These are phyloP conservation scores for Zonotrichia albicollis DNA, from an alignment of 2,797 vertebrate species.

Conservation along the genomic window DNA sequence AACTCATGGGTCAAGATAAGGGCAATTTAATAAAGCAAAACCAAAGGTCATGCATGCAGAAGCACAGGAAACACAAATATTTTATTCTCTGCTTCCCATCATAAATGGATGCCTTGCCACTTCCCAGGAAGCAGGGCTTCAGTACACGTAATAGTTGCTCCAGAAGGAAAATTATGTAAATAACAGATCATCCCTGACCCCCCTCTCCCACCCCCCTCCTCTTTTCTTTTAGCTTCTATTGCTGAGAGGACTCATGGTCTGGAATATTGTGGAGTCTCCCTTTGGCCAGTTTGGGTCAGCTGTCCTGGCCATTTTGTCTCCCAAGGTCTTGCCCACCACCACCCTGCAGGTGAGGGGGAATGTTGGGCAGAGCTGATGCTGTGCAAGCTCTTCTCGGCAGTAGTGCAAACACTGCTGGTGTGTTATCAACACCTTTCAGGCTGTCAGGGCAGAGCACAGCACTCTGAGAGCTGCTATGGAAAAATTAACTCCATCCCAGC, in stretches of 20 bases:
- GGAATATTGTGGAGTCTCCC: not conserved
- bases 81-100: not conserved
- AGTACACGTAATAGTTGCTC: accelerated
- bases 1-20: not conserved
- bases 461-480: not conserved
- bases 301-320: not conserved
- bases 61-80: not conserved
- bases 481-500: not conserved
- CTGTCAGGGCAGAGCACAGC: not conserved
- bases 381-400: not conserved
- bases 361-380: not conserved
- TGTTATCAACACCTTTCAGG: not conserved
- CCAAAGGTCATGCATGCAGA: not conserved
- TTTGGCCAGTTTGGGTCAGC: not conserved
- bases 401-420: not conserved
- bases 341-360: not conserved
- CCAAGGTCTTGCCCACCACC: not conserved
- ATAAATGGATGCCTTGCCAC: not conserved
- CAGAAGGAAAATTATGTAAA: not conserved
- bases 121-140: not conserved
- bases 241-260: not conserved
- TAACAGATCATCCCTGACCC: not conserved
- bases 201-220: not conserved
- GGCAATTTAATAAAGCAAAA: not conserved
- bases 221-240: not conserved